Conservation (phyloP, 2,888 invertebrate genomes). For the Eupithecia subfuscata region DNA sequence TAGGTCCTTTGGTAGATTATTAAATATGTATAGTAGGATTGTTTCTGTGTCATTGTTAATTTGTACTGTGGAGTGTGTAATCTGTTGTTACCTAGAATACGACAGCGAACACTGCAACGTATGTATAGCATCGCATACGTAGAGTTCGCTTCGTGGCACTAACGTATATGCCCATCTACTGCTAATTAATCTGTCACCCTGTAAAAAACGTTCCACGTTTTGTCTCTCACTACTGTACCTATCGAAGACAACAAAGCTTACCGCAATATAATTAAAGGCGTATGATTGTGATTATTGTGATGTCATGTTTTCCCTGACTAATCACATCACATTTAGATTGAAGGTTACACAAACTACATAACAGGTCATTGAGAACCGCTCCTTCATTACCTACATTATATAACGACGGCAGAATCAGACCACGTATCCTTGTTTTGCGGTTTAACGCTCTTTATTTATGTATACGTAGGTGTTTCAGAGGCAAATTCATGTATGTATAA, state of each 20-base stretch:
- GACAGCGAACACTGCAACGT: not conserved
- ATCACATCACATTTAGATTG: conserved; percentile 52
- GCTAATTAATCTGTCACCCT: not conserved
- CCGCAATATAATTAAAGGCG: conserved; percentile 20
- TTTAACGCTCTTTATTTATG: conserved; percentile 1
- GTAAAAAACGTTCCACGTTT: not conserved
- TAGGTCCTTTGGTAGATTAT: too few relatives aligned
- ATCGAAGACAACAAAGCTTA: conserved; percentile 5
- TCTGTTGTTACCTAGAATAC: too few relatives aligned
- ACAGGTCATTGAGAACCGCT: conserved; percentile 12
- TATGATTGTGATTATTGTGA: conserved; percentile 51
- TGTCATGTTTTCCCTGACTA: conserved; percentile 53
- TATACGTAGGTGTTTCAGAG: not conserved
- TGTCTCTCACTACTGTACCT: not conserved
- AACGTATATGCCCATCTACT: not conserved
- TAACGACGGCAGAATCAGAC: not conserved
- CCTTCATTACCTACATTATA: conserved; percentile 14
- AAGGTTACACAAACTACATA: conserved; percentile 37
- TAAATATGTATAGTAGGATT: too few relatives aligned
- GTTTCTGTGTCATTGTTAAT: too few relatives aligned
- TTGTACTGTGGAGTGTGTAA: too few relatives aligned
- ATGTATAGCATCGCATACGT: not conserved
- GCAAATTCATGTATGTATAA: not conserved
- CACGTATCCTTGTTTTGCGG: not conserved
- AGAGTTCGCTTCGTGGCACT: not conserved